Evolutionary conservation across 1,140 invertebrate species (phyloP).

Genomic region (Bilobella aurantiaca): DNA sequence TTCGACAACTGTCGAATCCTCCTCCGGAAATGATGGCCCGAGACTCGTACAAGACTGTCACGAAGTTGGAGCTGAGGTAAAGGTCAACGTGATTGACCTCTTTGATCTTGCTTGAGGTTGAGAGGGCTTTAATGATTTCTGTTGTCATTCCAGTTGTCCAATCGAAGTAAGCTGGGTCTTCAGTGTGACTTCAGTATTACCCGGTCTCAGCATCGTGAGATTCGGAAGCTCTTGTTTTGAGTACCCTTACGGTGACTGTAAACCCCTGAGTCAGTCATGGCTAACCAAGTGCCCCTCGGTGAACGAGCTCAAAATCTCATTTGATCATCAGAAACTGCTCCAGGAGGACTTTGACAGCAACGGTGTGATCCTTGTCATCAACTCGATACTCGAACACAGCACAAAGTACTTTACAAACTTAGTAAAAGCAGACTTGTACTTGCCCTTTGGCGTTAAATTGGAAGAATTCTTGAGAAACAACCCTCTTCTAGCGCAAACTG

Average conservation of each 20-base stretch:
- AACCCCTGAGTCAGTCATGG: neutral
- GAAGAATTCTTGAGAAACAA: neutral
- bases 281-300: neutral
- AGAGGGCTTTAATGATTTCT: neutral
- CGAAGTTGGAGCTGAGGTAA: neutral
- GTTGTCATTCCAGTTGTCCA: neutral
- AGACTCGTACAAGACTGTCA: neutral
- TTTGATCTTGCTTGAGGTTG: too few relatives aligned
- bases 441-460: neutral
- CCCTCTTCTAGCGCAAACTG: neutral
- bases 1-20: neutral
- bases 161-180: neutral
- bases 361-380: neutral
- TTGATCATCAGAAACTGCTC: neutral
- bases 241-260: neutral
- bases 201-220: neutral
- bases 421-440: neutral
- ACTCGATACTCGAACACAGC: neutral
- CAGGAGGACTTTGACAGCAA: neutral
- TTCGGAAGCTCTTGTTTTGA: constrained; percentile 1
- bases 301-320: neutral
- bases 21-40: neutral
- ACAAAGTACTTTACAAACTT: neutral
- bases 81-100: neutral
- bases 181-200: neutral